These are phyloP conservation scores for Catharus ustulatus DNA, from an alignment of 2,797 vertebrate species.

Conservation along the genomic window DNA sequence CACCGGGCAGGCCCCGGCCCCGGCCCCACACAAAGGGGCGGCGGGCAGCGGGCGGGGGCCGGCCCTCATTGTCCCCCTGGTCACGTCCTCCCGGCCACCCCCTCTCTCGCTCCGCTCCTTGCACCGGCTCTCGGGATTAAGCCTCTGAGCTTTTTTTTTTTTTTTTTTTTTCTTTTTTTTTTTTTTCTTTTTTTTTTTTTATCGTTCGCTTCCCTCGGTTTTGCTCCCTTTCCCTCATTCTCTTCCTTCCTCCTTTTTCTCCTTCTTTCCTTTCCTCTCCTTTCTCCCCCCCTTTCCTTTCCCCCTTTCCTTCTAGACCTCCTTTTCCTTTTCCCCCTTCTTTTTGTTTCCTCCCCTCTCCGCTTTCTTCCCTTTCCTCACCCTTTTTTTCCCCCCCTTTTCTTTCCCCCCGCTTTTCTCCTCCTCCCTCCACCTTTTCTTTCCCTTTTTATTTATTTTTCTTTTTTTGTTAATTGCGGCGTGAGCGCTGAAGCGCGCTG, in stretches of 20 bases:
- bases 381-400: neutral
- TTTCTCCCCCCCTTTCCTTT: no score
- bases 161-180: no score
- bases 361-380: neutral
- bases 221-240: neutral
- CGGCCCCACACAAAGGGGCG: constrained; percentile 5
- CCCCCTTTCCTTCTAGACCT: no score
- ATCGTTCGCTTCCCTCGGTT: neutral
- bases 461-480: neutral
- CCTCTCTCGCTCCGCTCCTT: neutral
- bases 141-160: neutral
- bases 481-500: neutral
- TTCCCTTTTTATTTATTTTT: no score
- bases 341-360: no score
- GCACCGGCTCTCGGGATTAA: neutral
- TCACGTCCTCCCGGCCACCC: neutral
- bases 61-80: constrained; percentile 19
- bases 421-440: neutral
- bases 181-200: no score
- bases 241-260: neutral
- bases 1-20: neutral
- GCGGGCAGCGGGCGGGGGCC: neutral
- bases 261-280: no score
- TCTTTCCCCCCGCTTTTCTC: no score
- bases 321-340: no score